Percentiles rank a stretch among this genome's conserved stretches.
These are phyloP conservation scores for Himalopsyche tibetana DNA, from an alignment of 2,888 invertebrate genomes.

Conservation along the genomic window DNA sequence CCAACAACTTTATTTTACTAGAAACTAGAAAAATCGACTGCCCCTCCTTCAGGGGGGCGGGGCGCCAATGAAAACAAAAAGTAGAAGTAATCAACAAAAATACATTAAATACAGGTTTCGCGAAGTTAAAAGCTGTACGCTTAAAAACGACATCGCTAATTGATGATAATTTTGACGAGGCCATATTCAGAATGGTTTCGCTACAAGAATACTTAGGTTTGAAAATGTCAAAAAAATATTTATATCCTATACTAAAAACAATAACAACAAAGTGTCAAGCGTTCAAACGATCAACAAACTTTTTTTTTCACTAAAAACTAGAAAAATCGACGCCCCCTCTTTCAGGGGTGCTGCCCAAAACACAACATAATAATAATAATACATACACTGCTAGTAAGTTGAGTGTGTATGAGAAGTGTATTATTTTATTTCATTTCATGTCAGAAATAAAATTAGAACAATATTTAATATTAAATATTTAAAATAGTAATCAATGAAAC, in stretches of 20 bases:
- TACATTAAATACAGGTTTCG: too few species aligned
- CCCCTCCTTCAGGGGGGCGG: too few species aligned
- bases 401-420: not conserved
- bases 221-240: not conserved
- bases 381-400: not conserved
- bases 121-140: not conserved
- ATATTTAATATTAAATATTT: too few species aligned
- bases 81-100: too few species aligned
- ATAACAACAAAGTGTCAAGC: not conserved
- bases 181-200: not conserved
- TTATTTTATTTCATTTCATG: not conserved
- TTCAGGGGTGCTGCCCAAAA: not conserved
- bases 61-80: too few species aligned
- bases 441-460: not conserved
- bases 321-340: not conserved
- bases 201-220: not conserved
- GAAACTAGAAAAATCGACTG: too few species aligned
- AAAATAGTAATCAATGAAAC: not conserved
- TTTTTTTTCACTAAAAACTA: not conserved
- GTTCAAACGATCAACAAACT: not conserved
- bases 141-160: not conserved
- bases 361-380: constrained; percentile 9
- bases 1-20: too few species aligned
- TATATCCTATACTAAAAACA: constrained; percentile 1
- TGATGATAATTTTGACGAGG: too few species aligned